Evolutionary conservation across 2,888 invertebrate species (phyloP).

Genomic region (Cenopis cana): DNA sequence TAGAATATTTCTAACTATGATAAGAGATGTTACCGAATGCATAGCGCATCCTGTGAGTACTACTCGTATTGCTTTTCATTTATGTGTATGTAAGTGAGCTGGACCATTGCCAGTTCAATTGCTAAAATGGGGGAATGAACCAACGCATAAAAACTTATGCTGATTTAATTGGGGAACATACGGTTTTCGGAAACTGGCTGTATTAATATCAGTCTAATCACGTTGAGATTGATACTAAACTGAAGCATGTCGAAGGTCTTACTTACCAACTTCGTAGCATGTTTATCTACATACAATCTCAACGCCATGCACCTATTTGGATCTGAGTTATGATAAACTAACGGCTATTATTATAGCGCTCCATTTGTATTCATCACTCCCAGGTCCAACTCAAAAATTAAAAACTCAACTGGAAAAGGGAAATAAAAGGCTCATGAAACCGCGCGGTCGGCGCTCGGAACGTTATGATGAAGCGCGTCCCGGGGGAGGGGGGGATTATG

Average conservation of each 20-base stretch:
- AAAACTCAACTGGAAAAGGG: conserved; percentile 28
- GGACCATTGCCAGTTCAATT: conserved; percentile 15
- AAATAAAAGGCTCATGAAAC: conserved; percentile 42
- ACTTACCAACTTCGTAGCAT: too few species aligned
- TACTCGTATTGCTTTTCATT: not conserved
- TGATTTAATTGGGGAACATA: not conserved
- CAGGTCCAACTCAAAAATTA: conserved; percentile 19
- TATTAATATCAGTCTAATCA: not conserved
- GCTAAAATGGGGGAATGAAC: conserved; percentile 18
- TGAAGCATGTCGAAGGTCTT: too few species aligned
- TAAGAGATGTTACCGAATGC: conserved; percentile 1
- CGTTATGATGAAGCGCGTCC: conserved; percentile 68
- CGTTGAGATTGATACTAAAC: too few species aligned
- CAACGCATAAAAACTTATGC: conserved; percentile 16
- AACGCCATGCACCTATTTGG: too few species aligned
- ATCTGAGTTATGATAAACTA: conserved; percentile 1
- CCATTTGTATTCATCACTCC: not conserved
- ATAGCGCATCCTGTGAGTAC: not conserved
- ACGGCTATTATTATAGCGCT: not conserved
- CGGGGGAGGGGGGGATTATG: conserved; percentile 46
- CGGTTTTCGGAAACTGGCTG: not conserved
- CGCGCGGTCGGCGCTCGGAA: conserved; percentile 55
- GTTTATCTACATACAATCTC: too few species aligned
- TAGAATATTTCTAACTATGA: not conserved
- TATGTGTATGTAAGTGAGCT: not conserved